phyloP scores from a whole-genome alignment of 2,113 vertebrate genomes.

The Chaetodon trifascialis region DNA sequence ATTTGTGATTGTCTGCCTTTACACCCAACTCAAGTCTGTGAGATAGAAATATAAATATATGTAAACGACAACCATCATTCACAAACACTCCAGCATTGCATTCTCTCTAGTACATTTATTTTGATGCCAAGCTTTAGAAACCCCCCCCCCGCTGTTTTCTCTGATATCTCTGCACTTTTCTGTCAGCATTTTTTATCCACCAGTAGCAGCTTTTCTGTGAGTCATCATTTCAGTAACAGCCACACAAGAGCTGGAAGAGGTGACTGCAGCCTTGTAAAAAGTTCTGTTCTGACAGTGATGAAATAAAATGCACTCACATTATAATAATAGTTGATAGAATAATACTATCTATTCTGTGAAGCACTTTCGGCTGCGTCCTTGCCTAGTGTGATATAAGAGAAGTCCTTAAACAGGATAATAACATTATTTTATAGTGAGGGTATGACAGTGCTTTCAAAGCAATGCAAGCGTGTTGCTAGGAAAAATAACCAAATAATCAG shows the following conservation, averaged over 20 bases:
- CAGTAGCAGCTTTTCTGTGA: constrained; percentile 9
- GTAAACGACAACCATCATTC: background rate
- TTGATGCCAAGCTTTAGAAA: background rate
- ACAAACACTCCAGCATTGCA: background rate
- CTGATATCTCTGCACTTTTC: constrained; percentile 15
- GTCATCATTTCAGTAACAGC: constrained; percentile 35
- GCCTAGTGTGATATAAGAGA: background rate
- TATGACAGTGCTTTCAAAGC: background rate
- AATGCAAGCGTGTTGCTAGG: background rate
- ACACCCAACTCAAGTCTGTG: background rate
- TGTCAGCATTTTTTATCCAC: constrained; percentile 15
- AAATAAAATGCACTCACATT: background rate
- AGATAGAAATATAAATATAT: background rate
- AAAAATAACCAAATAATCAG: background rate
- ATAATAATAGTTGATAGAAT: background rate
- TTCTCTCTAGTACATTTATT: constrained; percentile 24
- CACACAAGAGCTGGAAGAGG: constrained; percentile 14
- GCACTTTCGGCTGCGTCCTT: background rate
- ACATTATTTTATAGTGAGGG: background rate
- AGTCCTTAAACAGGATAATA: background rate
- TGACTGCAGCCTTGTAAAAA: constrained; percentile 12
- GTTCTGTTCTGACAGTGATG: constrained; percentile 9
- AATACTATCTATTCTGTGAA: background rate
- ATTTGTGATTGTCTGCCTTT: background rate
- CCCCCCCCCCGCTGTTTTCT: constrained; percentile 7